Evolutionary conservation across 2,797 vertebrate genomes (phyloP).

Genomic region (Falco cherrug): DNA sequence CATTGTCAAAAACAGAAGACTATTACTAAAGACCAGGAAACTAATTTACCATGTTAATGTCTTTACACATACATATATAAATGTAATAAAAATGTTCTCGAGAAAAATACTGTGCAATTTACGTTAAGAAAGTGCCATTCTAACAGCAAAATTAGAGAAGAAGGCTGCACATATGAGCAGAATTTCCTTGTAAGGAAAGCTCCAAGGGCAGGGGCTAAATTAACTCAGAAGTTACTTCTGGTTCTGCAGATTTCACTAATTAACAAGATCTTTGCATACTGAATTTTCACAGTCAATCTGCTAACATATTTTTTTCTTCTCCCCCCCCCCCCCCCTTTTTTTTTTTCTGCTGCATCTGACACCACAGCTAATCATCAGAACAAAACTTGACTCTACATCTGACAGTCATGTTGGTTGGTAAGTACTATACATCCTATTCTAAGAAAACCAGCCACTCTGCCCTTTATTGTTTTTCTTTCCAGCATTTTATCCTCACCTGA

Average conservation of each 20-base stretch:
- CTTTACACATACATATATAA: background rate
- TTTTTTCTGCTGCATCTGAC: background rate
- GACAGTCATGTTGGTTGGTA: conserved; percentile 3
- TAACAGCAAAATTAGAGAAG: background rate
- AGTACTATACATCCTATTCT: background rate
- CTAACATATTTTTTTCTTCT: background rate
- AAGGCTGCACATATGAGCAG: background rate
- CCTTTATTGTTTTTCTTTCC: background rate
- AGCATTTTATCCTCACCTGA: background rate
- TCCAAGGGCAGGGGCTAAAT: conserved; percentile 46
- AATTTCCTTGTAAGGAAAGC: conserved; percentile 42
- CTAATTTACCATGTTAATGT: background rate
- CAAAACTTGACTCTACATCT: conserved; percentile 37
- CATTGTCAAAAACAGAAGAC: background rate
- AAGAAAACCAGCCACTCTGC: background rate
- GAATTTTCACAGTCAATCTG: conserved; percentile 48
- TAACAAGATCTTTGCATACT: conserved; percentile 50
- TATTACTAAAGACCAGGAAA: conserved; percentile 19
- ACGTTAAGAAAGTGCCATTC: background rate
- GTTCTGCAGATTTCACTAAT: conserved; percentile 61
- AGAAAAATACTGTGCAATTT: conserved; percentile 31
- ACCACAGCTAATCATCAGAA: conserved; percentile 49
- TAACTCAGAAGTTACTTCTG: conserved; percentile 61
- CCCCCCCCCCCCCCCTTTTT: background rate
- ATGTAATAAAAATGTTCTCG: background rate